Evolutionary conservation across 1,140 invertebrate species (phyloP).

Genomic region (Aphelenchoides besseyi): DNA sequence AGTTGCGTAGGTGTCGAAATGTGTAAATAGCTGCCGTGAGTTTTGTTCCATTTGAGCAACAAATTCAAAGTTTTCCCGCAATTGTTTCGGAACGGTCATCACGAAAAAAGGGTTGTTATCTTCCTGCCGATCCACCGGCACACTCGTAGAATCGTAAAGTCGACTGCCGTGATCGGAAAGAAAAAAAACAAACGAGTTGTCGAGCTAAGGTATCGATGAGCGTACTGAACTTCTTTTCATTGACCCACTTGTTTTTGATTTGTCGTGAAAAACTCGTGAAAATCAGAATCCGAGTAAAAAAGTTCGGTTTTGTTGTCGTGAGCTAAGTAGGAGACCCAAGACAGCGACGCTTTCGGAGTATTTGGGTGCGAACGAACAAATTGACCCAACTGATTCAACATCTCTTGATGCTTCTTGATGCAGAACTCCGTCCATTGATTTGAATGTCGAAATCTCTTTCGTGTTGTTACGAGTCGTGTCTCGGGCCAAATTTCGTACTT

Average conservation of each 20-base stretch:
- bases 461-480: too few relatives aligned
- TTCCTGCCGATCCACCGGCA: not conserved
- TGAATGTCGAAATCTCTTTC: too few relatives aligned
- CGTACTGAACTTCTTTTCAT: not conserved
- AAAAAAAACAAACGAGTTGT: conserved; percentile 20
- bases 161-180: conserved; percentile 6
- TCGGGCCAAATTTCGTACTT: not conserved
- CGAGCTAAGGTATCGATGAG: not conserved
- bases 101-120: conserved; percentile 18
- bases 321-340: not conserved
- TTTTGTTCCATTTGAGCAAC: not conserved
- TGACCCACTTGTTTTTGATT: not conserved
- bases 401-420: not conserved
- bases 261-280: not conserved
- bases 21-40: not conserved
- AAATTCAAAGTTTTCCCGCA: conserved; percentile 1
- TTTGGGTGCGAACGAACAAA: not conserved
- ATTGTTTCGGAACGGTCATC: not conserved
- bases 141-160: not conserved
- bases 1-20: conserved; percentile 20
- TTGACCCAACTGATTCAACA: not conserved
- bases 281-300: not conserved
- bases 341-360: not conserved
- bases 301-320: not conserved
- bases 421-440: too few relatives aligned